A percentile compares a stretch with the other conserved stretches of the same genome.
Conservation (phyloP, 2,888 invertebrate species). For the Calliopum simillimum region DNA sequence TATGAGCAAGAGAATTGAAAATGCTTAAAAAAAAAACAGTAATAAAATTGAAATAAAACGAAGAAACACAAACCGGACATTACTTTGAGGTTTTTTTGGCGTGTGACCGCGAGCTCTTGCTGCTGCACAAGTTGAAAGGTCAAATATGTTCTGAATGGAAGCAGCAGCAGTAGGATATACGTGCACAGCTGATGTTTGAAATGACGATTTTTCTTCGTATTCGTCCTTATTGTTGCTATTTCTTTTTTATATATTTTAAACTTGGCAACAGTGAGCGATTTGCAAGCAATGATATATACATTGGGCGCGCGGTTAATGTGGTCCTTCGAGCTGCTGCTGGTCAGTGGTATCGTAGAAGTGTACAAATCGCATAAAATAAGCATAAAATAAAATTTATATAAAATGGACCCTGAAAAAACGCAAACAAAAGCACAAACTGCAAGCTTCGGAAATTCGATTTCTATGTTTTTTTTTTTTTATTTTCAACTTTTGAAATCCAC, state of each 20-base stretch:
- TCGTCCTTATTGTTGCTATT: conserved; percentile 19
- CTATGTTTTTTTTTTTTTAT: conserved; percentile 20
- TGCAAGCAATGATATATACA: conserved; percentile 48
- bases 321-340: not conserved
- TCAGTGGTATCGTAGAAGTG: conserved; percentile 28
- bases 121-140: conserved; percentile 41
- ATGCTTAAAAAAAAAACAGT: not conserved
- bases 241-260: conserved; percentile 38
- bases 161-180: conserved; percentile 27
- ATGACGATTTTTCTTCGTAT: conserved; percentile 5
- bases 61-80: conserved; percentile 38
- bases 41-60: not conserved
- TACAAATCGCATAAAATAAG: conserved; percentile 46
- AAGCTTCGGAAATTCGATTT: not conserved
- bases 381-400: conserved; percentile 50
- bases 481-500: conserved; percentile 50
- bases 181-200: conserved; percentile 45
- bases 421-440: conserved; percentile 22
- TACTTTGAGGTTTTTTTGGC: conserved; percentile 35
- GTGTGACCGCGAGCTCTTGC: not conserved
- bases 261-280: conserved; percentile 38
- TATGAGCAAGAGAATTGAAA: not conserved
- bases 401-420: conserved; percentile 43
- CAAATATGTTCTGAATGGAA: conserved; percentile 40
- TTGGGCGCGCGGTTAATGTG: conserved; percentile 34